Percentiles rank a stretch among this genome's conserved stretches.
Evolutionary conservation across 1,140 invertebrate species (phyloP).

Genomic region (Hermetia illucens): DNA sequence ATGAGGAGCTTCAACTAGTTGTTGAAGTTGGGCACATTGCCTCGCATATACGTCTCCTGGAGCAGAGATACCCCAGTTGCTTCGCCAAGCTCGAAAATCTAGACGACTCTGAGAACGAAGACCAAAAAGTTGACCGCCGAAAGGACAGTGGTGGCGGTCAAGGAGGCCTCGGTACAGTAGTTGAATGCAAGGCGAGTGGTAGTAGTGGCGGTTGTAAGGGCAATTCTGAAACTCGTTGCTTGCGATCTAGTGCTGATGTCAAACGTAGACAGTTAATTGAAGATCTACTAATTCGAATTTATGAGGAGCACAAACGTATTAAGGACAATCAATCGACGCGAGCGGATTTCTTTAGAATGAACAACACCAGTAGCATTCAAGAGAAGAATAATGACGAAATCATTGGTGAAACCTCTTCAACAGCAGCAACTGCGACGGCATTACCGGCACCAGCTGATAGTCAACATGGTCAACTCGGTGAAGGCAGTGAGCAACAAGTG

Average conservation of each 20-base stretch:
- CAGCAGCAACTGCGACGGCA: background rate
- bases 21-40: constrained; percentile 27
- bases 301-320: constrained; percentile 25
- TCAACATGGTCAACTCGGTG: no score
- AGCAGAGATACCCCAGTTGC: constrained; percentile 16
- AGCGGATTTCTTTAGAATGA: constrained; percentile 7
- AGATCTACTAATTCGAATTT: constrained; percentile 24
- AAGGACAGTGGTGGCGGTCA: background rate
- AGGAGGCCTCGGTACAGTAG: constrained; percentile 7
- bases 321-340: constrained; percentile 8
- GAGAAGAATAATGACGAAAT: constrained; percentile 3
- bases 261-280: constrained; percentile 13
- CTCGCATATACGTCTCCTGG: constrained; percentile 20
- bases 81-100: background rate
- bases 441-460: background rate
- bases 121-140: constrained; percentile 10
- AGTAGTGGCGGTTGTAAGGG: constrained; percentile 1
- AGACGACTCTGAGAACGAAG: background rate
- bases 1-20: constrained; percentile 19
- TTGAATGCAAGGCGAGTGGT: constrained; percentile 13
- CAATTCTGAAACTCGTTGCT: background rate
- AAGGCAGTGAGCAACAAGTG: no score
- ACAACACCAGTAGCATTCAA: constrained; percentile 8
- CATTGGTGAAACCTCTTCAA: background rate
- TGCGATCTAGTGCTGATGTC: background rate